Percentiles rank a stretch among this genome's conserved stretches.
Evolutionary conservation across 2,797 vertebrate species (phyloP).

Genomic region (Cichlasoma orientale): DNA sequence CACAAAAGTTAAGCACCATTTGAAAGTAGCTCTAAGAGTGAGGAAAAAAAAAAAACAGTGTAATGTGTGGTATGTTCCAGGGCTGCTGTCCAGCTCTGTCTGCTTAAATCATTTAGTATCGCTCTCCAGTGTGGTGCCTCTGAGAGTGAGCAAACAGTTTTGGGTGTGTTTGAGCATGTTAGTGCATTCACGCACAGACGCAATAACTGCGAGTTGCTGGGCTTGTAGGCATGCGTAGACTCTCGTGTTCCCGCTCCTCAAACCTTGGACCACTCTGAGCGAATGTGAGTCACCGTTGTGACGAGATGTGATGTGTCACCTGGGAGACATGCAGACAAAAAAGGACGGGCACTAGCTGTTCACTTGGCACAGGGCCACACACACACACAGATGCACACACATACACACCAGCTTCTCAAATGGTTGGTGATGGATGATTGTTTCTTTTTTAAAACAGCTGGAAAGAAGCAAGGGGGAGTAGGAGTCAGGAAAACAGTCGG

Average conservation of each 20-base stretch:
- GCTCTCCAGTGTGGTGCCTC: neutral
- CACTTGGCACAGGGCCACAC: slow-evolving; percentile 33
- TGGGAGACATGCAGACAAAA: slow-evolving; percentile 41
- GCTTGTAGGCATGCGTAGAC: slow-evolving; percentile 7
- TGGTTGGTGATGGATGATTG: slow-evolving; percentile 49
- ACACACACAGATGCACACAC: slow-evolving; percentile 8
- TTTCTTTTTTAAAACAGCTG: slow-evolving; percentile 55
- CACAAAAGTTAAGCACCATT: neutral
- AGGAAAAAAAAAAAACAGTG: neutral
- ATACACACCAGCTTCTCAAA: slow-evolving; percentile 20
- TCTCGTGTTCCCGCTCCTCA: neutral
- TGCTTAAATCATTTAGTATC: slow-evolving; percentile 18
- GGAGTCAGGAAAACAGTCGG: slow-evolving; percentile 36
- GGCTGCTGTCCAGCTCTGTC: neutral
- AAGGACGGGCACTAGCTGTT: slow-evolving; percentile 47
- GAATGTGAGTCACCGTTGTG: slow-evolving; percentile 51
- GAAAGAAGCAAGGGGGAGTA: slow-evolving; percentile 25
- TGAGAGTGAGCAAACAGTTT: slow-evolving; percentile 23
- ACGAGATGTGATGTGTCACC: slow-evolving; percentile 66
- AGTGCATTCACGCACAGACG: slow-evolving; percentile 4
- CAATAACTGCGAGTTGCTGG: neutral
- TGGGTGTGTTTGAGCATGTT: neutral
- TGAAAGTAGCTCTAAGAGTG: neutral
- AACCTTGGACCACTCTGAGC: slow-evolving; percentile 26
- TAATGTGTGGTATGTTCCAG: neutral